Percentiles rank a stretch among this genome's conserved stretches.
These are phyloP conservation scores for Acrossocheilus wenchowensis DNA, from an alignment of 2,797 vertebrate genomes.

Conservation along the genomic window DNA sequence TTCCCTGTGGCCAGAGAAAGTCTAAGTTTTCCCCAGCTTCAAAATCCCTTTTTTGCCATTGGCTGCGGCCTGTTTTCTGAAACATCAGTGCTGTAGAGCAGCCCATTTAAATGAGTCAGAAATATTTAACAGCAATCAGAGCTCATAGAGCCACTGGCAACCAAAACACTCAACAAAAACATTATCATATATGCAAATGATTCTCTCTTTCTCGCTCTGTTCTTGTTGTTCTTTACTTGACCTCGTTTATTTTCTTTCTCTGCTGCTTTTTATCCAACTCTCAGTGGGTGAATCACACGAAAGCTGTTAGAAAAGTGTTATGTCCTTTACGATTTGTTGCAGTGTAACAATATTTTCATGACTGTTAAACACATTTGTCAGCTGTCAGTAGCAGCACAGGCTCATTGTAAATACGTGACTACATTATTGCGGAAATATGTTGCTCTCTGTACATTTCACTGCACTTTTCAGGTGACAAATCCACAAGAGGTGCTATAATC, in stretches of 20 bases:
- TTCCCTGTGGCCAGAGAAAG: background rate
- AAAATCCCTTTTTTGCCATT: background rate
- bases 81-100: constrained; percentile 19
- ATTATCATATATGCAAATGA: constrained; percentile 44
- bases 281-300: constrained; percentile 13
- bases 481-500: background rate
- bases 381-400: background rate
- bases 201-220: constrained; percentile 10
- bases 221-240: constrained; percentile 28
- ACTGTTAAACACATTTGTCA: background rate
- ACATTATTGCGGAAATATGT: background rate
- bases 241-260: constrained; percentile 44
- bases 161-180: constrained; percentile 27
- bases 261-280: constrained; percentile 19
- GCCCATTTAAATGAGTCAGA: constrained; percentile 38
- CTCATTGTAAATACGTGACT: background rate
- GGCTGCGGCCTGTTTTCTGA: background rate
- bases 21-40: background rate
- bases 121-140: constrained; percentile 46
- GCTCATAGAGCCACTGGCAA: constrained; percentile 26
- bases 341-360: constrained; percentile 4
- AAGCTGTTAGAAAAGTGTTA: background rate
- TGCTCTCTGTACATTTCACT: no score
- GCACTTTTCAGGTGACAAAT: background rate
- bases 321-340: background rate